Evolutionary conservation across 2,113 vertebrate species (phyloP).

Genomic region (Procavia capensis): DNA sequence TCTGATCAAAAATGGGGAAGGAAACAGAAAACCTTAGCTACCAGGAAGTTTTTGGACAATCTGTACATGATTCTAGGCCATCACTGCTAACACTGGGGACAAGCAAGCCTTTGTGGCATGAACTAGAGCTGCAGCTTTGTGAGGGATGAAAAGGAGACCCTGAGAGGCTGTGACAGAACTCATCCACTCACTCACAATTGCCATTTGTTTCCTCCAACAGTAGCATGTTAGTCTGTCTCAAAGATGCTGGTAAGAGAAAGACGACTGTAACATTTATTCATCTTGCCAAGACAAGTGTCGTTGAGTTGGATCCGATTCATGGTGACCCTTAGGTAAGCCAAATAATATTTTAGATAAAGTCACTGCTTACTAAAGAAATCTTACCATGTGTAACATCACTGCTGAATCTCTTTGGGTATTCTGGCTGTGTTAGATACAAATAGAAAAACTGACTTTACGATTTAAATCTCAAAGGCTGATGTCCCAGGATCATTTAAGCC

Average conservation of each 20-base stretch:
- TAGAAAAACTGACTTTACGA: constrained; percentile 14
- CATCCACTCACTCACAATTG: background rate
- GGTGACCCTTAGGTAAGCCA: too few species aligned
- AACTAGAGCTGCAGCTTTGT: background rate
- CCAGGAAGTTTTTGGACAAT: constrained; percentile 4
- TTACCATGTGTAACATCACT: background rate
- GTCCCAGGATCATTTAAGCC: background rate
- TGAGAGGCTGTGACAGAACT: background rate
- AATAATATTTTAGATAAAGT: background rate
- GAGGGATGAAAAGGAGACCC: background rate
- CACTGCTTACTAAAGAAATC: constrained; percentile 24
- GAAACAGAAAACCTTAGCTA: constrained; percentile 8
- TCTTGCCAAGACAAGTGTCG: too few species aligned
- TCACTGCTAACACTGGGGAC: background rate
- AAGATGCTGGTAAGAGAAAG: constrained; percentile 46
- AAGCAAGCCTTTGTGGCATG: background rate
- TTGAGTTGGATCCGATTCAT: too few species aligned
- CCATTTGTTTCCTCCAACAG: background rate
- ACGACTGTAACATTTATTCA: background rate
- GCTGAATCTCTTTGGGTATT: constrained; percentile 35
- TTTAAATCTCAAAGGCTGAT: constrained; percentile 31
- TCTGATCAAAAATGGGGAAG: background rate
- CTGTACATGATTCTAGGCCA: background rate
- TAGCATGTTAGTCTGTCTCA: constrained; percentile 19
- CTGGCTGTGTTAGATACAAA: constrained; percentile 40